Conservation (phyloP, 2,888 invertebrate species). For the Andrena flavipes region DNA sequence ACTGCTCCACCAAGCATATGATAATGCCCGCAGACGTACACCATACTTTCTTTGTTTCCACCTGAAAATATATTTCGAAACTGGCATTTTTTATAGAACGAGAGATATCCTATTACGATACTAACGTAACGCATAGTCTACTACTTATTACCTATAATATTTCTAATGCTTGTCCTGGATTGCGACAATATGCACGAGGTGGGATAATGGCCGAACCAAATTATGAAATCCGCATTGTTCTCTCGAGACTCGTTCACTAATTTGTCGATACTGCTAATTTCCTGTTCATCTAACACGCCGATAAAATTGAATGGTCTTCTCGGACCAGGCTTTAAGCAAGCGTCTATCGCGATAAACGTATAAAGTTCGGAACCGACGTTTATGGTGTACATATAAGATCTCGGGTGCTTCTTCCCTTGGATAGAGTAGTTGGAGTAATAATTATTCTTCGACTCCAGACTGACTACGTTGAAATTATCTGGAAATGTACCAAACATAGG, state of each 20-base stretch:
- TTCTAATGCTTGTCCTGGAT: constrained; percentile 85
- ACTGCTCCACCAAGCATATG: constrained; percentile 93
- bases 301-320: constrained; percentile 96
- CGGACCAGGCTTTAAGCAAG: constrained; percentile 94
- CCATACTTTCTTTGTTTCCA: constrained; percentile 88
- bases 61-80: constrained; percentile 84
- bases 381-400: constrained; percentile 91
- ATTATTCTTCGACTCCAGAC: constrained; percentile 89
- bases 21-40: constrained; percentile 95
- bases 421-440: constrained; percentile 92
- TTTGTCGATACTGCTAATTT: constrained; percentile 87
- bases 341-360: constrained; percentile 95
- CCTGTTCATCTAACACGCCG: constrained; percentile 88
- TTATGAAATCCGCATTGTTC: constrained; percentile 87
- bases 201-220: constrained; percentile 97
- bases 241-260: constrained; percentile 87
- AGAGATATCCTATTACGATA: too few relatives aligned
- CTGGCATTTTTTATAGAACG: too few relatives aligned
- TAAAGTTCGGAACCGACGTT: constrained; percentile 87
- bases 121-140: background rate
- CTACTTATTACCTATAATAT: constrained; percentile 79
- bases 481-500: constrained; percentile 79
- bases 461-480: constrained; percentile 96
- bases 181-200: constrained; percentile 93
- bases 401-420: constrained; percentile 89